Evolutionary conservation across 23 tunicate genomes (phyloP).

Genomic region (Clavelina lepadiformis): DNA sequence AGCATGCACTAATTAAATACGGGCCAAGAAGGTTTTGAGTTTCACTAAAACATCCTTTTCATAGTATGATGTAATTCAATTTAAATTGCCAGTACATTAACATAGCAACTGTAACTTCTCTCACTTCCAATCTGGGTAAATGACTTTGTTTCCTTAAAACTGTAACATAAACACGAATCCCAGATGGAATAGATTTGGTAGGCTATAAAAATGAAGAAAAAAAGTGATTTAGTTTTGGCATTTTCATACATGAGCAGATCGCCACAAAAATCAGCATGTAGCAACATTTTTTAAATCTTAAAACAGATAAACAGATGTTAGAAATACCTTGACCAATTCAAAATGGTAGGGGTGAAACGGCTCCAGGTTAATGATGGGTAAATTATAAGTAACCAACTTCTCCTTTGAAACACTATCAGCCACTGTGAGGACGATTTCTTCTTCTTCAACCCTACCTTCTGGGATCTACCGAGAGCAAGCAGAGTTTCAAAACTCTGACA

Average conservation of each 20-base stretch:
- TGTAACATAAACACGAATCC: conserved; percentile 64
- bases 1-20: no score
- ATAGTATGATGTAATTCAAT: no score
- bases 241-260: no score
- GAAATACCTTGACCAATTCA: conserved; percentile 61
- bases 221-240: no score
- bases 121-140: conserved; percentile 54
- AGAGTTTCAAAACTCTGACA: no score
- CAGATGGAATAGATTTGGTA: conserved; percentile 70
- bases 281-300: no score
- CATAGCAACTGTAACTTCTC: neutral
- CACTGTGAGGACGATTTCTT: conserved; percentile 64
- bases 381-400: conserved; percentile 54
- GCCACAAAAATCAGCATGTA: no score
- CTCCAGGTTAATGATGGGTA: conserved; percentile 39
- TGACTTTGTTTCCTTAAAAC: conserved; percentile 45
- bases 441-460: conserved; percentile 46
- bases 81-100: neutral
- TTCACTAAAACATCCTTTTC: no score
- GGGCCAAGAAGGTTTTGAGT: no score
- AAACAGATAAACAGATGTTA: neutral
- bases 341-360: conserved; percentile 94
- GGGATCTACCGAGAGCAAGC: conserved; percentile 43
- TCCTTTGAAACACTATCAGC: conserved; percentile 67
- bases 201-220: conserved; percentile 67